These are phyloP conservation scores for Saturnia pavonia DNA, from an alignment of 2,888 invertebrate species.

Conservation along the genomic window DNA sequence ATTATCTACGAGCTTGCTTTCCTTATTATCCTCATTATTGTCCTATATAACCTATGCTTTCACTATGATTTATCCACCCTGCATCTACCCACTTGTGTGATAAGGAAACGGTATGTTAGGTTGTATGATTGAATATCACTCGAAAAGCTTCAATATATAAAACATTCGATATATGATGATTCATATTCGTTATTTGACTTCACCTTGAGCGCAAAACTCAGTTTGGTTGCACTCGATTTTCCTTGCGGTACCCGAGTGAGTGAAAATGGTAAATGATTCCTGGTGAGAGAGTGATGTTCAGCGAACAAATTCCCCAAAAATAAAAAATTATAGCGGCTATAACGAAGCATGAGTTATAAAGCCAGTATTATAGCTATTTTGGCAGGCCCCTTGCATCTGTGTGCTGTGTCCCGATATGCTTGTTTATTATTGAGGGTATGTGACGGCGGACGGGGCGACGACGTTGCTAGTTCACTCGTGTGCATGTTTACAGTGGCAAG, in stretches of 20 bases:
- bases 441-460: constrained; percentile 42
- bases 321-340: constrained; percentile 43
- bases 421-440: constrained; percentile 49
- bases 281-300: constrained; percentile 78
- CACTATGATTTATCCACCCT: constrained; percentile 51
- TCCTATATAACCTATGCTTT: constrained; percentile 44
- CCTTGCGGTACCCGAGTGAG: constrained; percentile 67
- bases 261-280: constrained; percentile 42
- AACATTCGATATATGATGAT: no score
- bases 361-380: constrained; percentile 54
- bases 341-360: constrained; percentile 67
- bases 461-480: constrained; percentile 56
- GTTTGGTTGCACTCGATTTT: constrained; percentile 76
- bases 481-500: constrained; percentile 73
- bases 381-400: constrained; percentile 69
- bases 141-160: not conserved
- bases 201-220: constrained; percentile 43
- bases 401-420: constrained; percentile 68
- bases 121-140: constrained; percentile 31
- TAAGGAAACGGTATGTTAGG: constrained; percentile 38
- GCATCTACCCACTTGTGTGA: constrained; percentile 52
- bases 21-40: constrained; percentile 47
- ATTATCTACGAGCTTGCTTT: constrained; percentile 67
- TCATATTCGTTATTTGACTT: constrained; percentile 23
- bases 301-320: constrained; percentile 62